Base-by-base conservation (phyloP, 2,797 vertebrate genomes). In the Fundulus diaphanus region DNA sequence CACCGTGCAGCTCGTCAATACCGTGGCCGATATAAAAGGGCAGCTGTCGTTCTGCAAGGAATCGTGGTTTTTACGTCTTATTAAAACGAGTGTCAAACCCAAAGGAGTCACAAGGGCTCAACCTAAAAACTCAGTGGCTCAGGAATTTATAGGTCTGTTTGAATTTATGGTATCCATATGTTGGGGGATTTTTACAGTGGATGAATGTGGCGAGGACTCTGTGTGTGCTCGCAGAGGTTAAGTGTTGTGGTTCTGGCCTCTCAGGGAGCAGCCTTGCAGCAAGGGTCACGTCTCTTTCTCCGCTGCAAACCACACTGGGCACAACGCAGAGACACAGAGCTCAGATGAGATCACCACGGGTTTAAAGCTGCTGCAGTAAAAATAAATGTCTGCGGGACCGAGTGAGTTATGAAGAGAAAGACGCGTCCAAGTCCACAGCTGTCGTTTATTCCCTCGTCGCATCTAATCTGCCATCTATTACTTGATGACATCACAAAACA, bases 81-180 rank as follows among this genome's bases (percentile, higher is more conserved):
- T 84, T 61, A 89, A 88, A 76, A 54, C 8, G 12, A 57, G 63
- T 68, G 70, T 82, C 70, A 52, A 90, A 82, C 87, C 83, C 82
- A 72, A 31, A 90, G 79, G 80, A 82, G 77, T 79, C 70, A 8
- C 68, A 87, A 72, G 8, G 56, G 57, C 63, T 85, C 59, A 65
- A 37, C 49, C 65, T 78, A 77, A 74, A 83, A 86, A 80, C 40
- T 70, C 46, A 83, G 79, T 86, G 73, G 67, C 63, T 49, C 54
- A 82, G 82, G 78, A 89, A 93, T 93, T 90, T 92, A 90, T 83
- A 68, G 74, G 74, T 75, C 85, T 66, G 80, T 84, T 87, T 85
- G 71, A 85, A 91, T 92, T 89, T 88, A 93, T 90, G 78, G 87
- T 74, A 78, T 88, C 89, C 90, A 90, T 89, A 87, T 93, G 90